Base-by-base conservation (phyloP, 2,888 invertebrate genomes). In the Idaea dimidiata region DNA sequence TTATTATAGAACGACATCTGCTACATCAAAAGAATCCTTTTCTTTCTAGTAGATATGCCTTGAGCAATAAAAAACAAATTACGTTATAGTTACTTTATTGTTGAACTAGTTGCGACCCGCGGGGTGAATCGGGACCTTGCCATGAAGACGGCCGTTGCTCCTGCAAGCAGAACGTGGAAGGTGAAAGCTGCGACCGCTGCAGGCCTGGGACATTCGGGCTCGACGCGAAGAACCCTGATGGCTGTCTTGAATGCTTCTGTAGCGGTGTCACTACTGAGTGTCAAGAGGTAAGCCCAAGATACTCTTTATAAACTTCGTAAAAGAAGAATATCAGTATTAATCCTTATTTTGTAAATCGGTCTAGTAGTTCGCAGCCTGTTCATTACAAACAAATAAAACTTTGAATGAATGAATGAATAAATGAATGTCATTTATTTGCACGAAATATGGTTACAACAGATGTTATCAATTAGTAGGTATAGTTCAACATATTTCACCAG, bases 231-330 rank as follows among this genome's bases (percentile, higher is more conserved):
- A 96, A 97, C 84, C 93, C 94, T 0, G 93, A 95, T 58, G 98
- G 98, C 10, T 99, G 99, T 81, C 94, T 95, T 58, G 93, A 95
- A 62, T 99, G 99, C 82, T 98, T 95, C 93, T 99, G 99, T 84
- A 97, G 97, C 18, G 97, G 97, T 14, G 95, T 96, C 8, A 94
- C 96, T 0, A 91, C 90, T 2, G 94, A 95, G 33, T 99, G 99
- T 81, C 93, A 94, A 59, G 96, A 96, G 80, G 93, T 91, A 78
- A 73, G 65, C 24, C 57, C 5, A 8, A 55, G 7, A 3, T 24
- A 24, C 24, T 24, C 24, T 24, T 24, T 24, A 3, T 24, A 24
- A 33, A n/a, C 57, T 31, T n/a, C 53, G 6, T 55, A 16, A 54
- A 16, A 54, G 16, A 54, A 54, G 16, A 32, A 32, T 32, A 32